phyloP scores from a whole-genome alignment of 2,113 vertebrate genomes.

The Cryptomyrus ogoouensis region DNA sequence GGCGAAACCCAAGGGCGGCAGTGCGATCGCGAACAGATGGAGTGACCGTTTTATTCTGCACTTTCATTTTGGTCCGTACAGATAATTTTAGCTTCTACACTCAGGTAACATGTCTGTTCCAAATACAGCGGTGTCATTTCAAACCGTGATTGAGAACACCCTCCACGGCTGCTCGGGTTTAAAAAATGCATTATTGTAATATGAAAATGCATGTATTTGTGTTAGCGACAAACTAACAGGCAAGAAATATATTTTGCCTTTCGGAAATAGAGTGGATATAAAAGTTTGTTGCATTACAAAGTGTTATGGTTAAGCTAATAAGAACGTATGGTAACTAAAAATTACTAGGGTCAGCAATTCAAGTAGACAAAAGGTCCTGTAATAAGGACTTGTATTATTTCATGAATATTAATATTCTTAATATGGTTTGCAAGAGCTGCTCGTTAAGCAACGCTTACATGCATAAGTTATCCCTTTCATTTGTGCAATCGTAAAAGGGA shows the following conservation, averaged over 20 bases:
- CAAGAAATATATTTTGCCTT: background rate
- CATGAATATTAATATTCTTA: background rate
- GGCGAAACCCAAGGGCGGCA: background rate
- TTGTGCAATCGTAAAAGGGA: background rate
- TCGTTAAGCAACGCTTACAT: slow-evolving; percentile 21
- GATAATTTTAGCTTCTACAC: slow-evolving; percentile 19
- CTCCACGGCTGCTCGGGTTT: background rate
- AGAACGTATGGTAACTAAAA: background rate
- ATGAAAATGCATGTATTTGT: background rate
- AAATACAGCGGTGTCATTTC: slow-evolving; percentile 27
- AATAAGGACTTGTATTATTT: background rate
- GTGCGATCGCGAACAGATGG: background rate
- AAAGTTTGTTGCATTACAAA: background rate
- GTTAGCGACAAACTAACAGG: background rate
- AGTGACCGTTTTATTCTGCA: background rate
- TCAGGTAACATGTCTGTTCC: slow-evolving; percentile 36
- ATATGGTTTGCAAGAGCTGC: background rate
- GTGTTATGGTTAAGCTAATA: background rate
- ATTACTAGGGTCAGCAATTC: background rate
- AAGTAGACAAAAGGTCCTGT: background rate
- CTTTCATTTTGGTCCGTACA: background rate
- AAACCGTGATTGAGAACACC: background rate
- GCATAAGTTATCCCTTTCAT: background rate
- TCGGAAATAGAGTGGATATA: background rate
- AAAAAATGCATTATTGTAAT: background rate